Evolutionary conservation across 2,797 vertebrate species (phyloP).

Genomic region (Monodelphis domestica): DNA sequence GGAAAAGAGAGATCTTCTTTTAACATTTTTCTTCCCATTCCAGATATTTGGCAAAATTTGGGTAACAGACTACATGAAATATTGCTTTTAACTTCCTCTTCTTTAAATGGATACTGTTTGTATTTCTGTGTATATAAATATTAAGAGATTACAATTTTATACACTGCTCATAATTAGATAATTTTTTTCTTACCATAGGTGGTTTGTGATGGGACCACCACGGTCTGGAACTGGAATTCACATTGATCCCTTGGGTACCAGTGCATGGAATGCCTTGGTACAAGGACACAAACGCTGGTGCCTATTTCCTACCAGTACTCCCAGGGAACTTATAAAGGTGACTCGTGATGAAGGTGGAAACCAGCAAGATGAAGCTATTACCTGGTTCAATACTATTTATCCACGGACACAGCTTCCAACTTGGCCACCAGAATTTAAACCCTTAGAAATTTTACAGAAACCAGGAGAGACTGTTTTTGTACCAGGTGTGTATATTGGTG

Average conservation of each 20-base stretch:
- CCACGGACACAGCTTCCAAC: conserved; percentile 93
- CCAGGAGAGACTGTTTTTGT: conserved; percentile 98
- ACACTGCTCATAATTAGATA: neutral
- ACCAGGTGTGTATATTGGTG: conserved; percentile 87
- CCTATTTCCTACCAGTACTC: conserved; percentile 96
- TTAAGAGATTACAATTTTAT: neutral
- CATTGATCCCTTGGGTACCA: conserved; percentile 97
- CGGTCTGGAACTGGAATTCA: conserved; percentile 98
- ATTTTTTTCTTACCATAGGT: conserved; percentile 84
- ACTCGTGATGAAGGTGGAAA: conserved; percentile 95
- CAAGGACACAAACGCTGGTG: conserved; percentile 99
- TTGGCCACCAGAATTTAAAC: conserved; percentile 95
- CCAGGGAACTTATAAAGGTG: conserved; percentile 97
- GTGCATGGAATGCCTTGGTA: conserved; percentile 97
- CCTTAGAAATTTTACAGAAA: conserved; percentile 95
- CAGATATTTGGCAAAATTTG: neutral
- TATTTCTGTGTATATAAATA: neutral
- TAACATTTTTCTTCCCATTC: neutral
- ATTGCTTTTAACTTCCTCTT: neutral
- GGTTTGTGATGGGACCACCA: conserved; percentile 98
- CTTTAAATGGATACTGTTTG: neutral
- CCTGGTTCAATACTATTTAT: conserved; percentile 96
- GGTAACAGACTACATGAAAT: neutral
- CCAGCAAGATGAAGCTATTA: conserved; percentile 99
- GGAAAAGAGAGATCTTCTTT: neutral